Conservation (phyloP, 1,140 invertebrate species). For the Wasmannia auropunctata region DNA sequence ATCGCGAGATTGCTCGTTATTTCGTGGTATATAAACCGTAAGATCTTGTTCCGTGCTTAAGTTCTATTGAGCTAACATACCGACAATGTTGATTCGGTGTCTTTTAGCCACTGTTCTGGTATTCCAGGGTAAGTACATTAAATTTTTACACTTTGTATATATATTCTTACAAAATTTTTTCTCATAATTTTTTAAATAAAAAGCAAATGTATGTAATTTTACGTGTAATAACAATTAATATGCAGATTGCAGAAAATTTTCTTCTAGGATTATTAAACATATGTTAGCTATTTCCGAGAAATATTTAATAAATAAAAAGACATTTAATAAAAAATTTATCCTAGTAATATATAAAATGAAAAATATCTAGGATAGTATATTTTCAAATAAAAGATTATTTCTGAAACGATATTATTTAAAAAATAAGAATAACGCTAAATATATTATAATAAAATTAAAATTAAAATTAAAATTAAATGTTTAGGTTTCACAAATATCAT, state of each 20-base stretch:
- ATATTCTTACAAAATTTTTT: background rate
- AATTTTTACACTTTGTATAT: background rate
- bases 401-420: background rate
- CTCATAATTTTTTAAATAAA: background rate
- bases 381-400: background rate
- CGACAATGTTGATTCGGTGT: slow-evolving; percentile 68
- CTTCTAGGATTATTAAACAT: background rate
- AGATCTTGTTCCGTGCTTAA: background rate
- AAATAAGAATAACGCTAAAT: background rate
- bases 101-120: slow-evolving; percentile 58
- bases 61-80: background rate
- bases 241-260: background rate
- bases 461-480: background rate
- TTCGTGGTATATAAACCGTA: slow-evolving; percentile 62
- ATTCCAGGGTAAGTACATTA: slow-evolving; percentile 69
- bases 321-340: background rate
- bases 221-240: background rate
- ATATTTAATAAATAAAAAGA: background rate
- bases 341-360: background rate
- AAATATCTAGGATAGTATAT: background rate
- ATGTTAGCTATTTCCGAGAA: background rate
- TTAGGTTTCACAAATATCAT: background rate
- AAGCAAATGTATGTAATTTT: background rate
- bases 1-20: slow-evolving; percentile 11
- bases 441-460: background rate